Evolutionary conservation across 2,888 invertebrate species (phyloP).

Genomic region (Lumbricus terrestris): DNA sequence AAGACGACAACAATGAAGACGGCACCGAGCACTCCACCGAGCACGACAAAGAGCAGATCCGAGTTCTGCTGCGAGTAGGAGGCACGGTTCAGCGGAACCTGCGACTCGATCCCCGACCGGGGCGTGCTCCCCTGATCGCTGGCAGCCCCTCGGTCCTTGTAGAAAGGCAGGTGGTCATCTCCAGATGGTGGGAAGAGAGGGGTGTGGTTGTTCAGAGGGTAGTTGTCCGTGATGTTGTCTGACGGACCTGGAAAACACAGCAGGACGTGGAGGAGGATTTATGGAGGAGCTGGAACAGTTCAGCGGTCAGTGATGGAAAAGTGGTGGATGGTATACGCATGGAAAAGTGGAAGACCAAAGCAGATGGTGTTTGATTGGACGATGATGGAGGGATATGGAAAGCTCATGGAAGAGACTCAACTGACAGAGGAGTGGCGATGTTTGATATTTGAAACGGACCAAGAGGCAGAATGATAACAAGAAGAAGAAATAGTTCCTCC

Average conservation of each 20-base stretch:
- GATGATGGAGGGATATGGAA: too few species aligned
- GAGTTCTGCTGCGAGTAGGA: not conserved
- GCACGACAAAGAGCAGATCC: slow-evolving; percentile 4
- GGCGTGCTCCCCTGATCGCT: not conserved
- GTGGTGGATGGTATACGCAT: too few species aligned
- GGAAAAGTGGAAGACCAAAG: too few species aligned
- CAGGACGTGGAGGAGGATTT: not conserved
- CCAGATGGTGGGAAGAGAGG: not conserved
- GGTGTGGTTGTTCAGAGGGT: not conserved
- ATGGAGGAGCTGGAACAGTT: not conserved
- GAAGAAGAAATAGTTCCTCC: too few species aligned
- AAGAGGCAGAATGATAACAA: too few species aligned
- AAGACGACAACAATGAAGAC: slow-evolving; percentile 4
- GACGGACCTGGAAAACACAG: not conserved
- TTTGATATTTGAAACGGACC: too few species aligned
- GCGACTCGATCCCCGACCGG: not conserved
- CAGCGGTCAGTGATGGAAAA: too few species aligned
- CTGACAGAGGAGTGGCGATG: too few species aligned
- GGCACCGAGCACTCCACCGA: not conserved
- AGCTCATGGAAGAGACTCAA: too few species aligned
- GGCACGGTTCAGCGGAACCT: not conserved
- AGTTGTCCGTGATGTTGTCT: not conserved
- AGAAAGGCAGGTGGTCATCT: not conserved
- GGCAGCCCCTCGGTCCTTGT: not conserved
- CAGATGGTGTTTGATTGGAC: too few species aligned